These are phyloP conservation scores for Rhinoraja longicauda DNA, from an alignment of 2,797 vertebrate genomes.

Conservation along the genomic window DNA sequence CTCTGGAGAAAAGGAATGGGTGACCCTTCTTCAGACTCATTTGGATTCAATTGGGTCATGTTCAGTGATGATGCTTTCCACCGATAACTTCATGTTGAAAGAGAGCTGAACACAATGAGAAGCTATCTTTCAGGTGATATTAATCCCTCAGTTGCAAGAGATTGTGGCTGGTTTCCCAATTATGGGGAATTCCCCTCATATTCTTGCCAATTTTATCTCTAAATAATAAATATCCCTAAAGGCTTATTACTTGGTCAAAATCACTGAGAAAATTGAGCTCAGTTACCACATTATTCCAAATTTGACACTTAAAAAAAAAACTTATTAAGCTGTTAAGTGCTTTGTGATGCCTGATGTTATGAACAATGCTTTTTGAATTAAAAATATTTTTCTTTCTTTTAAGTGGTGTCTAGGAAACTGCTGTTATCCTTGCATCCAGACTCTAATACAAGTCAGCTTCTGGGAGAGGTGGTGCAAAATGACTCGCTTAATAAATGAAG, in stretches of 20 bases:
- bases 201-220: background rate
- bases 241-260: background rate
- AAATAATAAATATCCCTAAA: background rate
- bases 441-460: background rate
- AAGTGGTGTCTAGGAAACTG: background rate
- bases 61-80: background rate
- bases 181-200: background rate
- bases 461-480: background rate
- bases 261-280: background rate
- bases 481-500: background rate
- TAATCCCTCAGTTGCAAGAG: background rate
- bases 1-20: no score
- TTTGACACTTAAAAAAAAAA: background rate
- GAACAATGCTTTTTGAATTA: background rate
- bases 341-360: background rate
- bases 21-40: no score
- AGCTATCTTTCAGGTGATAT: background rate
- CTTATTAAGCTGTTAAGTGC: background rate
- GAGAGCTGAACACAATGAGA: background rate
- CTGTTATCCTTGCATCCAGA: background rate
- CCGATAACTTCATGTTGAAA: background rate
- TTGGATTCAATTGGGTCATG: background rate
- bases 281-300: background rate
- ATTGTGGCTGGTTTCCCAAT: background rate
- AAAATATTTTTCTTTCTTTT: background rate